A percentile compares a stretch with the other conserved stretches of the same genome.
phyloP scores from a whole-genome alignment of 2,888 invertebrate genomes.

The Coenonympha glycerion region DNA sequence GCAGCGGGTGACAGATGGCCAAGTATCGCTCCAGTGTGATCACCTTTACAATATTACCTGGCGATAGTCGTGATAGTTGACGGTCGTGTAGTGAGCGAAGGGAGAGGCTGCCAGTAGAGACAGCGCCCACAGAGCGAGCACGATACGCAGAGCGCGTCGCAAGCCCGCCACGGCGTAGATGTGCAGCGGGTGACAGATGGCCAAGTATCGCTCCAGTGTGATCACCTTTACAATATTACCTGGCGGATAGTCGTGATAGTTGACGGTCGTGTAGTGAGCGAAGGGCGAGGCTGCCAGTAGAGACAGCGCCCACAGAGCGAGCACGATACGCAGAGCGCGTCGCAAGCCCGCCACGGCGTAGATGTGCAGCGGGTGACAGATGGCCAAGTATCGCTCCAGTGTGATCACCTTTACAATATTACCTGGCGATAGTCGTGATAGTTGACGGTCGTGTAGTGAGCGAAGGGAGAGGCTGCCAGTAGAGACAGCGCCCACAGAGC shows the following conservation, averaged over 20 bases:
- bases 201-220: constrained; percentile 91
- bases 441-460: constrained; percentile 81
- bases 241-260: constrained; percentile 82
- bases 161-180: constrained; percentile 89
- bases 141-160: constrained; percentile 86
- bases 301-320: constrained; percentile 85
- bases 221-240: constrained; percentile 79
- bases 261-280: too few relatives aligned
- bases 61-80: constrained; percentile 55
- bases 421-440: not conserved
- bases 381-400: constrained; percentile 80
- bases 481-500: constrained; percentile 86
- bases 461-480: constrained; percentile 85
- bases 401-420: not conserved
- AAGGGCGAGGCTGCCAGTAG: constrained; percentile 83
- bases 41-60: not conserved
- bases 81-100: constrained; percentile 83
- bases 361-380: constrained; percentile 90
- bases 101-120: constrained; percentile 85
- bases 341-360: constrained; percentile 89
- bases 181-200: constrained; percentile 89
- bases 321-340: constrained; percentile 86
- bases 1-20: constrained; percentile 92
- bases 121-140: constrained; percentile 84
- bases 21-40: constrained; percentile 62